Conservation (phyloP, 23 tunicate genomes). For the Clavelina lepadiformis region DNA sequence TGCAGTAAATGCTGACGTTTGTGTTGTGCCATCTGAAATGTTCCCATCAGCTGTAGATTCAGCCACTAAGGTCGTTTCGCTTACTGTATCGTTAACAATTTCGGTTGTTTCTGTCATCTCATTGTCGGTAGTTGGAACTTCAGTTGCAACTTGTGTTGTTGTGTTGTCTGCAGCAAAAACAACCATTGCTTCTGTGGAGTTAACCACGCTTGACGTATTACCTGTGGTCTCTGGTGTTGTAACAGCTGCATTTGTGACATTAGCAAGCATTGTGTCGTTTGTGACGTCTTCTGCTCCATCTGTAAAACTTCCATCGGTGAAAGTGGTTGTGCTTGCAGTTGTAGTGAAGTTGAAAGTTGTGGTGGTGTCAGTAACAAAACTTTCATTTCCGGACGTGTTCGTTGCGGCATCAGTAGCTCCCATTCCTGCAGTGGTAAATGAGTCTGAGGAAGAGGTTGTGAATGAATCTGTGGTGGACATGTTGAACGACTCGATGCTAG, state of each 20-base stretch:
- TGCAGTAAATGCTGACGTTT: background rate
- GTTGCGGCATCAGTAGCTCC: too few relatives aligned
- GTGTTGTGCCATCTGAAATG: background rate
- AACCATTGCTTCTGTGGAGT: too few relatives aligned
- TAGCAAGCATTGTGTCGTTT: conserved; percentile 9
- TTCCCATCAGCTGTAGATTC: background rate
- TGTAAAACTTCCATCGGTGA: background rate
- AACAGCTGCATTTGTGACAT: background rate
- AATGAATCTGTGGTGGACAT: conserved; percentile 3
- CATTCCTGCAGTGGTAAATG: too few relatives aligned
- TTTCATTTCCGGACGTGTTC: too few relatives aligned
- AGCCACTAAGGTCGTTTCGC: background rate
- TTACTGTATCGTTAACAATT: background rate
- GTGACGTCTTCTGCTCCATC: background rate
- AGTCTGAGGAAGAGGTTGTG: too few relatives aligned
- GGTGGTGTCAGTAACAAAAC: background rate
- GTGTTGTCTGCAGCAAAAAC: background rate
- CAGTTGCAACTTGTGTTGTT: conserved; percentile 1
- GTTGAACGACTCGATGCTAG: conserved; percentile 40
- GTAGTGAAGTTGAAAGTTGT: too few relatives aligned
- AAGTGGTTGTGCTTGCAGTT: background rate
- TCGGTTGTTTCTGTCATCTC: conserved; percentile 1
- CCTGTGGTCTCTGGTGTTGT: background rate
- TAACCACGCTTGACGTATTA: conserved; percentile 3
- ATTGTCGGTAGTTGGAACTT: background rate